Conservation (phyloP, 1,140 invertebrate genomes). For the Drosophila grimshawi region DNA sequence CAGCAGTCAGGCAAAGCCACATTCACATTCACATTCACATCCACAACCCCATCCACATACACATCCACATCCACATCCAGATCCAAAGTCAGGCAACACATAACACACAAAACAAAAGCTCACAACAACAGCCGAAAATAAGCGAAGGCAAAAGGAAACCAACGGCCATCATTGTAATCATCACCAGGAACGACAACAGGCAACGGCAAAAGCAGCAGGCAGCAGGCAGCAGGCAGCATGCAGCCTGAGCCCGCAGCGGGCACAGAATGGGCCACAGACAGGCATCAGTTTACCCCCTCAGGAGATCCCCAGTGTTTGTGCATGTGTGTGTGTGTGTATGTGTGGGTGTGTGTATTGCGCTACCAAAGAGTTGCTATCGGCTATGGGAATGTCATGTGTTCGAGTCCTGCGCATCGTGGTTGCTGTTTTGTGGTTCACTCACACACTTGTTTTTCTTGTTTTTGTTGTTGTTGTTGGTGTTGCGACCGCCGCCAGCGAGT, state of each 20-base stretch:
- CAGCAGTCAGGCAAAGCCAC: constrained; percentile 44
- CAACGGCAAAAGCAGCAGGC: constrained; percentile 45
- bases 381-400: constrained; percentile 33
- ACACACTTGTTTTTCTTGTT: constrained; percentile 5
- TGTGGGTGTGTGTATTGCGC: constrained; percentile 18
- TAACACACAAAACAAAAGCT: constrained; percentile 69
- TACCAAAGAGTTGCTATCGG: constrained; percentile 29
- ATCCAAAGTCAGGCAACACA: constrained; percentile 28
- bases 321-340: constrained; percentile 11
- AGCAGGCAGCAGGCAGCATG: constrained; percentile 35
- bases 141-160: constrained; percentile 70
- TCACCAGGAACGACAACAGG: constrained; percentile 68
- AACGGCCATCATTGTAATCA: constrained; percentile 80
- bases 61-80: constrained; percentile 8
- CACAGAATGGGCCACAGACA: constrained; percentile 37
- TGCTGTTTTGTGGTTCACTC: constrained; percentile 56
- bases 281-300: constrained; percentile 49
- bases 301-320: not conserved
- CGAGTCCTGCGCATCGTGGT: constrained; percentile 50
- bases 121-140: constrained; percentile 60
- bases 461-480: constrained; percentile 15
- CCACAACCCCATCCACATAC: constrained; percentile 16
- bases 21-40: constrained; percentile 21
- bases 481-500: constrained; percentile 26
- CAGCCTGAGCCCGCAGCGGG: constrained; percentile 35